Conservation (phyloP, 2,888 invertebrate genomes). For the Fragum fragum region DNA sequence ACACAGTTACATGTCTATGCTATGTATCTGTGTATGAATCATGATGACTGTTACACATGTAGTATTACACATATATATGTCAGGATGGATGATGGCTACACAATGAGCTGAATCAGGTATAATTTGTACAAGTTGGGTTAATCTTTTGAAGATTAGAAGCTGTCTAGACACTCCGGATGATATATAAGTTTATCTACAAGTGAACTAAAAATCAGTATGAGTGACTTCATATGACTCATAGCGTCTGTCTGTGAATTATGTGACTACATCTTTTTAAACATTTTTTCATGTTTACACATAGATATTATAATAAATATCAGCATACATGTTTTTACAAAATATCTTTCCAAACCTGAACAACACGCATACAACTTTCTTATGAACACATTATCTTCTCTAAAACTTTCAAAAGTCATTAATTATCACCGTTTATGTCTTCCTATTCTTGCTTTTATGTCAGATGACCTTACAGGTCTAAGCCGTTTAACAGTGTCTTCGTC, state of each 20-base stretch:
- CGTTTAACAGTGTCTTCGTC: slow-evolving; percentile 59
- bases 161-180: background rate
- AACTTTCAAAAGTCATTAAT: background rate
- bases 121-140: background rate
- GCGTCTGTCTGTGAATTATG: background rate
- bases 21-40: background rate
- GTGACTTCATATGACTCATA: background rate
- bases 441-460: slow-evolving; percentile 69
- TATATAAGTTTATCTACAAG: background rate
- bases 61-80: no score
- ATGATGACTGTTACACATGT: background rate
- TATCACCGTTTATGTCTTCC: slow-evolving; percentile 62
- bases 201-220: background rate
- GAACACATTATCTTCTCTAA: background rate
- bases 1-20: background rate
- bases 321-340: background rate
- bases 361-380: background rate
- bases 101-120: background rate
- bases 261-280: background rate
- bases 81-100: background rate
- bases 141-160: background rate
- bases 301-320: background rate
- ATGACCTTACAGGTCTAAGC: slow-evolving; percentile 69
- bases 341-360: background rate
- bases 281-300: background rate